A percentile compares a stretch with the other conserved stretches of the same genome.
phyloP scores from a whole-genome alignment of 2,113 vertebrate genomes.

The Protobothrops mucrosquamatus region DNA sequence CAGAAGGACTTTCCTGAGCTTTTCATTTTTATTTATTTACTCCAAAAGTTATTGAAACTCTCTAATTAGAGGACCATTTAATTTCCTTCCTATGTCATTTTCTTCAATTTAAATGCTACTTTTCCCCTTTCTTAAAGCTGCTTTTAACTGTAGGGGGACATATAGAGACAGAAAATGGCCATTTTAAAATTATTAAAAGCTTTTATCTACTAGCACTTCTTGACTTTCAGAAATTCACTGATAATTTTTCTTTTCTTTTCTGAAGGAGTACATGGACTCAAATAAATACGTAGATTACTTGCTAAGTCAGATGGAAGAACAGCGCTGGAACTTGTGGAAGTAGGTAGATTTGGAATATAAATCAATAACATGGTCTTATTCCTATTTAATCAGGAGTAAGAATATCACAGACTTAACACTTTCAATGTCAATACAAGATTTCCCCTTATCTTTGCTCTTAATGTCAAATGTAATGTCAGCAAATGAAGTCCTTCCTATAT shows the following conservation, averaged over 20 bases:
- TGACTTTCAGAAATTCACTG: slow-evolving; percentile 5
- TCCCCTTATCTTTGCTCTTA: not conserved
- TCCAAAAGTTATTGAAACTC: not conserved
- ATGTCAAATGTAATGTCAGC: slow-evolving; percentile 1
- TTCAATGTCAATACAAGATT: not conserved
- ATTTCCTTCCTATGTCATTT: not conserved
- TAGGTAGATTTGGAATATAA: slow-evolving; percentile 57
- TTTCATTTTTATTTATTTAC: not conserved
- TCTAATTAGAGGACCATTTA: not conserved
- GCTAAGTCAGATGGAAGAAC: slow-evolving; percentile 84
- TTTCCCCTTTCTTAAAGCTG: not conserved
- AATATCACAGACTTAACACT: slow-evolving; percentile 10
- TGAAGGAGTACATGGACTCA: slow-evolving; percentile 86
- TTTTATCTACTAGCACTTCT: slow-evolving; percentile 11
- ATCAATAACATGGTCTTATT: not conserved
- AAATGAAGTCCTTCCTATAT: slow-evolving; percentile 8
- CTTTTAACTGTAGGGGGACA: not conserved
- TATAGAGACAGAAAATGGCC: not conserved
- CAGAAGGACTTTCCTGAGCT: not conserved
- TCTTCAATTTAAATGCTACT: not conserved
- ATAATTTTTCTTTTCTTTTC: slow-evolving; percentile 9
- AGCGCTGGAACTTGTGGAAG: slow-evolving; percentile 83
- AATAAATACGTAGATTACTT: slow-evolving; percentile 86
- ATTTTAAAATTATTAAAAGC: slow-evolving; percentile 1
- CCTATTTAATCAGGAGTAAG: not conserved